Evolutionary conservation across 2,797 vertebrate species (phyloP).

Genomic region (Clangula hyemalis): DNA sequence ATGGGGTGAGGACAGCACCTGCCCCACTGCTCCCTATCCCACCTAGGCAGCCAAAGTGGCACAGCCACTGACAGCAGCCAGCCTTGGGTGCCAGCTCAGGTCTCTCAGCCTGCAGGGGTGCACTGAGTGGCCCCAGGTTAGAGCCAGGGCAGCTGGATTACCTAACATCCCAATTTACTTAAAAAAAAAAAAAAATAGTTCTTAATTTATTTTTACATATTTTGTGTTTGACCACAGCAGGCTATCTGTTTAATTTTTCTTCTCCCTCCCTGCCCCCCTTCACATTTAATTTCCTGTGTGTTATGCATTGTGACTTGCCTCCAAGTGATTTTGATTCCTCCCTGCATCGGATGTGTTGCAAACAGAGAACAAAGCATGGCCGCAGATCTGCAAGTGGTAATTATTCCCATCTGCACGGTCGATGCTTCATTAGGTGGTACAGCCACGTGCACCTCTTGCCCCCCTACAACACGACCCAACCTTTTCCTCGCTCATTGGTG

Average conservation of each 20-base stretch:
- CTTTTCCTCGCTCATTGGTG: neutral
- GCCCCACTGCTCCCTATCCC: neutral
- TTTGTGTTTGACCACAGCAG: neutral
- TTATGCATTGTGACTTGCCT: neutral
- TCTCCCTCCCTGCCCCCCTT: neutral
- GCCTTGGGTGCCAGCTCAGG: neutral
- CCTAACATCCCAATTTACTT: neutral
- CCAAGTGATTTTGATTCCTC: conserved; percentile 2
- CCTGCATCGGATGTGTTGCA: neutral
- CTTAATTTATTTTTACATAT: neutral
- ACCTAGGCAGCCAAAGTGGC: neutral
- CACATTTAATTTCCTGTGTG: conserved; percentile 8
- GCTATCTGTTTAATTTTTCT: neutral
- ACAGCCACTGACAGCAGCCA: fast-evolving
- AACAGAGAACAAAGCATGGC: neutral
- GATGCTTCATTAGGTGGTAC: neutral
- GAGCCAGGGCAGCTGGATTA: neutral
- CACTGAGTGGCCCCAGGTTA: neutral
- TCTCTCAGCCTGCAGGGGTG: neutral
- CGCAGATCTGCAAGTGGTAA: neutral
- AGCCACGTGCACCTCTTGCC: neutral
- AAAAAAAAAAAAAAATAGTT: neutral
- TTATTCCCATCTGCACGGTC: neutral
- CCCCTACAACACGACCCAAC: neutral
- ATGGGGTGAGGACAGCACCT: neutral